Percentiles rank a stretch among this genome's conserved stretches.
phyloP scores from a whole-genome alignment of 2,113 vertebrate genomes.

The Nanorana parkeri region DNA sequence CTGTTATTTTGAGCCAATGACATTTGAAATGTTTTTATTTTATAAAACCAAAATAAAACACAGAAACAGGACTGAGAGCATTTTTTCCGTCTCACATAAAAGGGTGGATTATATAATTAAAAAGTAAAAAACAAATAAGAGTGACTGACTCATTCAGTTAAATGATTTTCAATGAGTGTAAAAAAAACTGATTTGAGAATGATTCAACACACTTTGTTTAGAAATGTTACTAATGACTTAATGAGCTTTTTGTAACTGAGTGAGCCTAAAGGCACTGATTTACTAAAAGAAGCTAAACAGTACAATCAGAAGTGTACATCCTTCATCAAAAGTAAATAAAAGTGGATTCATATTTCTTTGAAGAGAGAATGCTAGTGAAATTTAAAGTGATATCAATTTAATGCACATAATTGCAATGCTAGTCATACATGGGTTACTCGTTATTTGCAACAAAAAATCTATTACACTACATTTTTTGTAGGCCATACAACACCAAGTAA shows the following conservation, averaged over 20 bases:
- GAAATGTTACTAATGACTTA: not conserved
- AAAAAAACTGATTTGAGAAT: not conserved
- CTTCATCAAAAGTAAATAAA: not conserved
- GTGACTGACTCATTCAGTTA: not conserved
- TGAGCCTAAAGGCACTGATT: not conserved
- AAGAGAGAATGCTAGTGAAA: too few relatives aligned
- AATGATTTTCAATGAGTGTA: constrained; percentile 3
- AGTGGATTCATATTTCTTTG: not conserved
- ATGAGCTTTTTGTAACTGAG: too few relatives aligned
- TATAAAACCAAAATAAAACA: constrained; percentile 5
- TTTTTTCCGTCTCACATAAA: not conserved
- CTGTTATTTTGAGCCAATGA: constrained; percentile 33
- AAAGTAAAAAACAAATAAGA: constrained; percentile 8
- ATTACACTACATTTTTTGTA: too few relatives aligned
- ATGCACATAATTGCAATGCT: too few relatives aligned
- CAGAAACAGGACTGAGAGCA: not conserved
- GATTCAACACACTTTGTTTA: not conserved
- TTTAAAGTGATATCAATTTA: too few relatives aligned
- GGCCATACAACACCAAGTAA: too few relatives aligned
- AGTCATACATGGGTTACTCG: too few relatives aligned
- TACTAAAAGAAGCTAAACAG: not conserved
- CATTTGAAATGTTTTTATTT: constrained; percentile 34
- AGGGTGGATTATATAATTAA: constrained; percentile 13
- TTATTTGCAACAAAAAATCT: too few relatives aligned
- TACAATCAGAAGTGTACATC: not conserved